Conservation (phyloP, 2,113 vertebrate species). For the Ranitomeya variabilis region DNA sequence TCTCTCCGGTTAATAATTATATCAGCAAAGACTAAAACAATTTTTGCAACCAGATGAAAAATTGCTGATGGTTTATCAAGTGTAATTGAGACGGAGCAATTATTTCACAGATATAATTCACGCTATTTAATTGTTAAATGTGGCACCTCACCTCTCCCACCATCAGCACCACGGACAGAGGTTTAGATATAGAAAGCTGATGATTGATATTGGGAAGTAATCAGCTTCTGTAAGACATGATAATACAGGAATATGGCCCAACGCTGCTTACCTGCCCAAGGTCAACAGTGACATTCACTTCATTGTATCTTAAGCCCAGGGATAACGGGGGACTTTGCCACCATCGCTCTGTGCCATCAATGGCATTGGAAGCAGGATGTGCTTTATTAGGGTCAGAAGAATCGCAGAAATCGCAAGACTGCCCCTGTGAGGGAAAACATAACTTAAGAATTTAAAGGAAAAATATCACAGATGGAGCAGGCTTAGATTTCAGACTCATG, state of each 20-base stretch:
- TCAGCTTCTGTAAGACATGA: not conserved
- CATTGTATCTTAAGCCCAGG: constrained; percentile 79
- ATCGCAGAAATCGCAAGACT: constrained; percentile 90
- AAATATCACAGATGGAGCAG: not conserved
- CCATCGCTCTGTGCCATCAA: constrained; percentile 92
- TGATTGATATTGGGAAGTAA: not conserved
- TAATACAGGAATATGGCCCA: not conserved
- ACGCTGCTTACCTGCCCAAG: constrained; percentile 85
- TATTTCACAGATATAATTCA: not conserved
- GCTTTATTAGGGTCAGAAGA: constrained; percentile 82
- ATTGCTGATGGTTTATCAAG: not conserved
- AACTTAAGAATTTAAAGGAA: not conserved
- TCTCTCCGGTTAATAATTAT: not conserved
- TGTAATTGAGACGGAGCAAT: not conserved
- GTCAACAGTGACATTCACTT: constrained; percentile 90
- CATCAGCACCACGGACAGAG: constrained; percentile 15
- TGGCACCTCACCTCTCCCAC: not conserved
- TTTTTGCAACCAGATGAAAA: not conserved
- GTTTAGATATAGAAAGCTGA: not conserved
- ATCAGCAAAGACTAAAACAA: not conserved
- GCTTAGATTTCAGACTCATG: not conserved
- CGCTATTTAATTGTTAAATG: not conserved
- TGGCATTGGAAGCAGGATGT: constrained; percentile 79
- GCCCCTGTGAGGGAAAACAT: constrained; percentile 75
- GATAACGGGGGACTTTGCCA: constrained; percentile 98